Evolutionary conservation across 2,797 vertebrate species (phyloP).

Genomic region (Vultur gryphus): DNA sequence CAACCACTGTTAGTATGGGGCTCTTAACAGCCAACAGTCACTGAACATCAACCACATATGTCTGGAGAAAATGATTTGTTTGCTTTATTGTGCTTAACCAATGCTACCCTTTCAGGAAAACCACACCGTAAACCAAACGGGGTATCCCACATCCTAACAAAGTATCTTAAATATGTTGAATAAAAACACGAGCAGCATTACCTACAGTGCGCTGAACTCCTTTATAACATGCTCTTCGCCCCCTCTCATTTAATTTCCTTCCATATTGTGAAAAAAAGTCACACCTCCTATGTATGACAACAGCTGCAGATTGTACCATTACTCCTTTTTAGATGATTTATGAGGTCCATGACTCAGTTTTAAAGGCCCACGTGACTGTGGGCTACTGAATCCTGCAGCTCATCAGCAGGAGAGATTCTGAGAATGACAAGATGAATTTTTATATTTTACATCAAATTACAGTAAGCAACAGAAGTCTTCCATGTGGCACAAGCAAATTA

Average conservation of each 20-base stretch:
- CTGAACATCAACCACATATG: neutral
- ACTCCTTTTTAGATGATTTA: neutral
- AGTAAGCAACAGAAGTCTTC: neutral
- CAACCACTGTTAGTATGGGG: neutral
- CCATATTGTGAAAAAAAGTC: neutral
- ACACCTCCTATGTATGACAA: neutral
- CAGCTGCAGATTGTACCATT: neutral
- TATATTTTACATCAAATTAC: neutral
- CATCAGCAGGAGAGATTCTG: neutral
- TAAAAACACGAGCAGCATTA: neutral
- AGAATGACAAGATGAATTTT: neutral
- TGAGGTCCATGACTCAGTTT: neutral
- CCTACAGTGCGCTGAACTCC: neutral
- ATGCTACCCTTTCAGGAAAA: neutral
- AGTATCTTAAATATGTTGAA: neutral
- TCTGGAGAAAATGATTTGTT: neutral
- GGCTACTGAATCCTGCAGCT: neutral
- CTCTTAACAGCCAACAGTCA: neutral
- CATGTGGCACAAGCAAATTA: neutral
- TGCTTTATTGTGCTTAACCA: conserved; percentile 14
- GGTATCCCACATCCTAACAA: neutral
- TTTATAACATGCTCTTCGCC: neutral
- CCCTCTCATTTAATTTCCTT: neutral
- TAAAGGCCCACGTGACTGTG: neutral
- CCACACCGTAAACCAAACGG: neutral